phyloP scores from a whole-genome alignment of 2,797 vertebrate species.

The Poecilia velifera region DNA sequence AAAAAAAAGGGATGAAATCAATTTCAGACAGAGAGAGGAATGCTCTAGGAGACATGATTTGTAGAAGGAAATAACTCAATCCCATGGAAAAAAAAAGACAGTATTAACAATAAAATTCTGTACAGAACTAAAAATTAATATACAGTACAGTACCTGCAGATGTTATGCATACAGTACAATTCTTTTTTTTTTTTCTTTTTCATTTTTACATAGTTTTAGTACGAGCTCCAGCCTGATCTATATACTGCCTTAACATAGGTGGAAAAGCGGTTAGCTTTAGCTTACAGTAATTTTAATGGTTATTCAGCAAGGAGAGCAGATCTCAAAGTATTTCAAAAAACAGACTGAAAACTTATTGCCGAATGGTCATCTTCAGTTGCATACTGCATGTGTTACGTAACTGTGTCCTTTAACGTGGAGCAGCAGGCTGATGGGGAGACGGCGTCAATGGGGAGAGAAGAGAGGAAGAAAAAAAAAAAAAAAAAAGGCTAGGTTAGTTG shows the following conservation, averaged over 20 bases:
- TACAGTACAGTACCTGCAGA: constrained; percentile 93
- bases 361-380: constrained; percentile 83
- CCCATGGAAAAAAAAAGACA: constrained; percentile 82
- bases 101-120: constrained; percentile 86
- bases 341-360: constrained; percentile 93
- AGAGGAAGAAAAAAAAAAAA: constrained; percentile 35
- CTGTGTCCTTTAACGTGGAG: constrained; percentile 66
- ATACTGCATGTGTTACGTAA: constrained; percentile 80
- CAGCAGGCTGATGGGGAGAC: constrained; percentile 58
- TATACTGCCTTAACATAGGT: constrained; percentile 93
- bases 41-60: constrained; percentile 77
- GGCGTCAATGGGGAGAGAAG: constrained; percentile 36
- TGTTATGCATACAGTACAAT: constrained; percentile 96
- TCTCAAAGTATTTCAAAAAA: constrained; percentile 82
- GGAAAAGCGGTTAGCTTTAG: constrained; percentile 80
- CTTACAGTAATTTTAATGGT: constrained; percentile 83
- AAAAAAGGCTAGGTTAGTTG: constrained; percentile 34
- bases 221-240: constrained; percentile 82
- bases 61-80: constrained; percentile 84
- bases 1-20: constrained; percentile 46
- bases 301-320: constrained; percentile 84
- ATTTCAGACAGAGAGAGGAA: constrained; percentile 73
- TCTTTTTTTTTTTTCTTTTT: constrained; percentile 51
- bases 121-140: constrained; percentile 94
- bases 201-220: constrained; percentile 87